Evolutionary conservation across 2,797 vertebrate genomes (phyloP).

Genomic region (Spinibarbus caldwelli): DNA sequence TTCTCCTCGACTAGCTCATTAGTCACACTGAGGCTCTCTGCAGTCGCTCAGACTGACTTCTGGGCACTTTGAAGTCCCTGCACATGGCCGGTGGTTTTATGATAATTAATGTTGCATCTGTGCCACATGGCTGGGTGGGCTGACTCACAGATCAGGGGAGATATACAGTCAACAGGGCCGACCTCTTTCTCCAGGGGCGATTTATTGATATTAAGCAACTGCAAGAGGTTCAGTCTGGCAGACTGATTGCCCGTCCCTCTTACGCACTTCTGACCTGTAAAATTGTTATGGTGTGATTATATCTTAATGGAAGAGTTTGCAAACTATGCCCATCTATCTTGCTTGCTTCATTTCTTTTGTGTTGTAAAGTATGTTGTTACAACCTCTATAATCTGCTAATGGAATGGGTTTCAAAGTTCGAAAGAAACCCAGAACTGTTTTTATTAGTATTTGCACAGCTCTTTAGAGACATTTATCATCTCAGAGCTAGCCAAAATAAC

Average conservation of each 20-base stretch:
- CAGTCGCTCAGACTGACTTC: slow-evolving; percentile 48
- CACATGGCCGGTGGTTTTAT: slow-evolving; percentile 50
- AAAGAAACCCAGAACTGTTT: neutral
- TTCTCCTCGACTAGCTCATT: slow-evolving; percentile 44
- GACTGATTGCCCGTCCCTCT: neutral
- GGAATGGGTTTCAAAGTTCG: neutral
- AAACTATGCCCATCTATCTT: slow-evolving; percentile 31
- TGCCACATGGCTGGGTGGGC: slow-evolving; percentile 56
- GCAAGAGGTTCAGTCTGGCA: neutral
- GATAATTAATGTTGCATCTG: slow-evolving; percentile 61
- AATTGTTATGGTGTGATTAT: slow-evolving; percentile 45
- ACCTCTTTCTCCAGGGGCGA: neutral
- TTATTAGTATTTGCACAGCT: neutral
- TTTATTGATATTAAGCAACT: slow-evolving; percentile 33
- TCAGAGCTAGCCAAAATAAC: neutral
- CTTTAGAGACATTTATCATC: neutral
- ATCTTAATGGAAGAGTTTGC: slow-evolving; percentile 33
- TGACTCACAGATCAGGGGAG: slow-evolving; percentile 44
- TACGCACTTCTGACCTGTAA: slow-evolving; percentile 28
- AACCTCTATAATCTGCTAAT: neutral
- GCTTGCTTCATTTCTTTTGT: neutral
- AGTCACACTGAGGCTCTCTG: slow-evolving; percentile 46
- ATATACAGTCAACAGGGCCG: slow-evolving; percentile 36
- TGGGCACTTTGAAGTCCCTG: slow-evolving; percentile 56
- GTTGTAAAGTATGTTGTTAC: neutral